Evolutionary conservation across 1,140 invertebrate genomes (phyloP).

Genomic region (Solenopsis invicta): DNA sequence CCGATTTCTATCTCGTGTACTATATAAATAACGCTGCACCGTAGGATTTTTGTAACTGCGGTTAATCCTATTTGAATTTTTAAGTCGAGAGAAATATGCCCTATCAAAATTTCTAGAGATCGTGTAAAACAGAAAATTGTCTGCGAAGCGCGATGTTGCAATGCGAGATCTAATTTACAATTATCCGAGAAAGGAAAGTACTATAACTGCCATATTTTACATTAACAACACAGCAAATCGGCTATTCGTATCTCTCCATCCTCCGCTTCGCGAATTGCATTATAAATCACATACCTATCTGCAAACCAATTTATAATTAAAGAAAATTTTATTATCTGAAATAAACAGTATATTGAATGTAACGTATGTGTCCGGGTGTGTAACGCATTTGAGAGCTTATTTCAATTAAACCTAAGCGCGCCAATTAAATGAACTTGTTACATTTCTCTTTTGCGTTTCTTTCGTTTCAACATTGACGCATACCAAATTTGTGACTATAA

Average conservation of each 20-base stretch:
- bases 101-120: constrained; percentile 14
- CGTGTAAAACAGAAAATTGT: not conserved
- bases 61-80: constrained; percentile 24
- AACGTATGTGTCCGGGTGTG: not conserved
- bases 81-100: constrained; percentile 4
- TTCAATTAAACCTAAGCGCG: not conserved
- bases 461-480: not conserved
- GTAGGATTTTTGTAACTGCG: constrained; percentile 1
- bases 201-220: not conserved
- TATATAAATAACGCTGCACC: constrained; percentile 17
- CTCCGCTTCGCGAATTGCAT: not conserved
- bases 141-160: not conserved
- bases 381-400: not conserved
- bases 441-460: not conserved
- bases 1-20: constrained; percentile 46
- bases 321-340: not conserved
- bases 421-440: constrained; percentile 1
- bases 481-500: not conserved
- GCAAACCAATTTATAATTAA: constrained; percentile 8
- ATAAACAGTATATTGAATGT: not conserved
- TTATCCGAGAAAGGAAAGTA: not conserved
- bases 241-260: not conserved
- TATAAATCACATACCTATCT: constrained; percentile 9
- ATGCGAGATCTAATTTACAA: constrained; percentile 9
- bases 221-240: not conserved